These are phyloP conservation scores for Sminthopsis crassicaudata DNA, from an alignment of 2,113 vertebrate genomes.

Conservation along the genomic window DNA sequence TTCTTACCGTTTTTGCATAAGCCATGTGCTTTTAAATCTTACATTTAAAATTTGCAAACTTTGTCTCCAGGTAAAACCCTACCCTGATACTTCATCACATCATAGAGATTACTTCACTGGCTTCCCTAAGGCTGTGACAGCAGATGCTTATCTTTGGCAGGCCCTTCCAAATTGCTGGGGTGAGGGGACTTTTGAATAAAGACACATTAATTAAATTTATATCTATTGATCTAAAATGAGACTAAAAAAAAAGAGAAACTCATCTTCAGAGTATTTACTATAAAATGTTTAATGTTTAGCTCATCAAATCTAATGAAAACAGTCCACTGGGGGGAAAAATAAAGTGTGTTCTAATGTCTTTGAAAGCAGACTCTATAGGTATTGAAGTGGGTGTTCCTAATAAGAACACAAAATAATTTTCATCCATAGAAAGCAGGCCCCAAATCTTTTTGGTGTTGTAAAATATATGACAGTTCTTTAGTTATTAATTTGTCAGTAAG, in stretches of 20 bases:
- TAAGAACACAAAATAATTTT: neutral
- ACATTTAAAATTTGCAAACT: neutral
- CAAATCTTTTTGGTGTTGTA: neutral
- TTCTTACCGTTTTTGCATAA: neutral
- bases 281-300: neutral
- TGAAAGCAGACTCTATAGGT: neutral
- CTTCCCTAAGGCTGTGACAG: neutral
- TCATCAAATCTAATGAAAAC: neutral
- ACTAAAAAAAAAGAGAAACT: neutral
- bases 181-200: neutral
- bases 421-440: neutral
- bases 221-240: neutral
- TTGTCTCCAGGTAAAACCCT: neutral
- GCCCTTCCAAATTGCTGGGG: neutral
- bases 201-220: neutral
- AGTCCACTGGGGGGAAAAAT: neutral
- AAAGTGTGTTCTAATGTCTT: neutral
- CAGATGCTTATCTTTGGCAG: neutral
- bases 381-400: neutral
- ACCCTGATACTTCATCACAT: neutral
- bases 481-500: neutral
- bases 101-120: neutral
- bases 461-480: neutral
- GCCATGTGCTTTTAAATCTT: neutral
- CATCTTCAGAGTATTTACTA: neutral